These are phyloP conservation scores for Archocentrus centrarchus DNA, from an alignment of 2,113 vertebrate species.

Conservation along the genomic window DNA sequence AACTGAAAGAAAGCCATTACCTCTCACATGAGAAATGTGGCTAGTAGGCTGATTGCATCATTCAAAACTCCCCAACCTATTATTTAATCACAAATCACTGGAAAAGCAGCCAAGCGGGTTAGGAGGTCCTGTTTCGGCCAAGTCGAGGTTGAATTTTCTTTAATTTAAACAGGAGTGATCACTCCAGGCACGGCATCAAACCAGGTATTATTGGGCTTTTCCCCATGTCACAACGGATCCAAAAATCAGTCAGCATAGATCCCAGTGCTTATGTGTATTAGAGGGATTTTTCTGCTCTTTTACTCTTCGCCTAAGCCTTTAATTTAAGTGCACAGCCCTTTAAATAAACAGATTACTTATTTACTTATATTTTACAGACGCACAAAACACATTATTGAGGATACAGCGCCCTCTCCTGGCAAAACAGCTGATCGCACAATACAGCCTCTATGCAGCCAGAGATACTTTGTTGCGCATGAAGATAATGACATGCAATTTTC, in stretches of 20 bases:
- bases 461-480: not conserved
- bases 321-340: not conserved
- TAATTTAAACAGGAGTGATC: not conserved
- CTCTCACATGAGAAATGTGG: not conserved
- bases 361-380: not conserved
- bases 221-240: not conserved
- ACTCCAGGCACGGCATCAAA: not conserved
- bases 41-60: not conserved
- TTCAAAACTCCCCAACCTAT: slow-evolving; percentile 1
- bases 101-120: slow-evolving; percentile 9
- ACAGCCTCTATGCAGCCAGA: not conserved
- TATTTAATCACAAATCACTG: not conserved
- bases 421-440: not conserved
- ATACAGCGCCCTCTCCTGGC: slow-evolving; percentile 73
- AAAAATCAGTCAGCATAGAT: not conserved
- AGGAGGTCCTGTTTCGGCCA: not conserved
- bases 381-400: slow-evolving; percentile 27
- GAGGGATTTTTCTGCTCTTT: not conserved
- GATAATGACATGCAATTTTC: not conserved
- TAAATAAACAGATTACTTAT: not conserved
- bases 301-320: not conserved
- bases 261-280: not conserved
- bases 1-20: slow-evolving; percentile 7
- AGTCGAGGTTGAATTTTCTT: not conserved
- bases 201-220: not conserved